Base-by-base conservation (phyloP, 1,140 invertebrate genomes). In the Aethina tumida region DNA sequence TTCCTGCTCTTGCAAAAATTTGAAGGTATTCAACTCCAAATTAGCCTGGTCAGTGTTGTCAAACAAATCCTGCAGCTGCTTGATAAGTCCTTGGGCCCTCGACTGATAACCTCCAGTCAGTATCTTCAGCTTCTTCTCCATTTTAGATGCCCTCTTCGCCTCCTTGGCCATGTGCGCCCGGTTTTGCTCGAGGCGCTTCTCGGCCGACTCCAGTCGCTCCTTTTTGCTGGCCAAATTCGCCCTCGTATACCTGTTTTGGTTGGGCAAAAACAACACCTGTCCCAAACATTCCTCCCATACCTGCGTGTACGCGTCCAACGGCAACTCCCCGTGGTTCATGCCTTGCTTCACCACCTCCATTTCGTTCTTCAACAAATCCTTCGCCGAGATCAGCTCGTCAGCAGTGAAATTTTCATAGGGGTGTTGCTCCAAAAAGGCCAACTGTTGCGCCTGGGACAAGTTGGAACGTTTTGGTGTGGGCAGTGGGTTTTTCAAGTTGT, bases 201-300 rank as follows among this genome's bases (percentile, higher is more conserved):
- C 91, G 0, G 83, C 75, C 0, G 90, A 93, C 64, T 98, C 93
- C 20, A 97, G 73, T 29, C 90, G 73, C 59, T 97, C 93, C 61
- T 96, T 97, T 62, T 97, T 97, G 43, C 84, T 92, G 0, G 90
- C 92, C 40, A 97, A 67, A 60, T 90, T 95, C 1, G 92, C 92
- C 38, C 93, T 73, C 0, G 92, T 97, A 54, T 95, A 97, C 24
- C 57, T 45, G 27, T 59, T 60, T 39, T 59, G 55, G 40, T 59
- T 62, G 0, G 60, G 60, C 12, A 62, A 43, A 33, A 56, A 62
- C 6, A 62, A 35, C 6, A 56, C 53, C 67, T 87, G 81, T 2
- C 77, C 77, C 17, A 94, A 72, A 65, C 93, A 97, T 68, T 97
- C 92, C 54, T 96, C 89, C 91, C 92, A 96, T n/a, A 97, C 91